Conservation (phyloP, 2,888 invertebrate genomes). For the Cremastinae sp. region DNA sequence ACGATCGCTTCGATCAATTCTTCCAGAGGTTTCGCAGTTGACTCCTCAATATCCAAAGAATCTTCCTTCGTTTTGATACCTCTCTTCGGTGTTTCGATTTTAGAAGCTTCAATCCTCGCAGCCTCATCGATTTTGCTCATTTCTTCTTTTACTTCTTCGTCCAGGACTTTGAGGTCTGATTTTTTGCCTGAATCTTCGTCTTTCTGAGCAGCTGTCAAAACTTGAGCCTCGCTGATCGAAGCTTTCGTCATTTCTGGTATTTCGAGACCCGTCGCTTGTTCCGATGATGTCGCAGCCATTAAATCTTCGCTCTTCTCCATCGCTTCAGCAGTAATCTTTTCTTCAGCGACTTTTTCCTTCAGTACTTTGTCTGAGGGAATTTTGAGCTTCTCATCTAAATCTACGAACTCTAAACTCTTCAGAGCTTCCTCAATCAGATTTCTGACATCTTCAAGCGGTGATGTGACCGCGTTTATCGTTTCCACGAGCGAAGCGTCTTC, state of each 20-base stretch:
- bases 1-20: conserved; percentile 71
- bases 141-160: conserved; percentile 12
- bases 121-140: conserved; percentile 11
- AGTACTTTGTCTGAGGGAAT: neutral
- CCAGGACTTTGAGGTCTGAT: conserved; percentile 6
- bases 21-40: conserved; percentile 69
- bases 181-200: conserved; percentile 40
- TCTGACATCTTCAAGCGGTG: conserved; percentile 70
- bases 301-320: conserved; percentile 26
- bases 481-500: conserved; percentile 73
- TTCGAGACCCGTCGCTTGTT: conserved; percentile 21
- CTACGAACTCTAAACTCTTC: conserved; percentile 34
- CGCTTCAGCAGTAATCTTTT: conserved; percentile 29
- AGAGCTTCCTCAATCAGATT: conserved; percentile 62
- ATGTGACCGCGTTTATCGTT: conserved; percentile 72
- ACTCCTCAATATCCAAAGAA: conserved; percentile 67
- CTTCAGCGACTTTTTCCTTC: conserved; percentile 65
- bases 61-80: conserved; percentile 62
- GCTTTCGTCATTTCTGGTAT: conserved; percentile 22
- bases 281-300: conserved; percentile 79
- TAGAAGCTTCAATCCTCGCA: conserved; percentile 43
- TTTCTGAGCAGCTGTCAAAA: neutral
- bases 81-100: conserved; percentile 58
- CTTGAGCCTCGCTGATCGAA: conserved; percentile 20
- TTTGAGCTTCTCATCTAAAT: conserved; percentile 3